Evolutionary conservation across 1,140 invertebrate genomes (phyloP), one percentile per base, ranked within the genome.

Genomic region (Drosophila miranda): DNA sequence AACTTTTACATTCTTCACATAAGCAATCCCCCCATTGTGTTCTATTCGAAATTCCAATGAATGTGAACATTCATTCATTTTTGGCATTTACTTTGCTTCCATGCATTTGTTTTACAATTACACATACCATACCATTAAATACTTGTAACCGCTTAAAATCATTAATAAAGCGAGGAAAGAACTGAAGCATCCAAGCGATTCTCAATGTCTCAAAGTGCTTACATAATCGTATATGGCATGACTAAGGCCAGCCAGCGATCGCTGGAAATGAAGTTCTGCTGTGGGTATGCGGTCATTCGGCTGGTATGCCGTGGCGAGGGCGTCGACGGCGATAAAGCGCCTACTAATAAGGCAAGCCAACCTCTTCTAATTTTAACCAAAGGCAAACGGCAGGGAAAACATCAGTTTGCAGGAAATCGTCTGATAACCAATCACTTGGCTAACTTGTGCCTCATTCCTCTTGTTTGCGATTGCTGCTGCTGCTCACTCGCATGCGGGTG

Each of bases 141-240:
- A 84, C 75, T 86, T 84, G 81, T 86, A 84, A 80, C 76, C 68
- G 81, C 77, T 86, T 68, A 38, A 56, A 43, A 78, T 46, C 43
- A 84, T 75, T 63, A 82, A 86, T 86, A 66, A 66, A 79, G 82
- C 77, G 81, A 74, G 49, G 46, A 77, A 70, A 84, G 76, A 86
- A 86, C 80, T 86, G 80, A 86, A 79, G 66, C n/a, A 19, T 13
- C n/a, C 19, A 38, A 13, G 11, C 34, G 11, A 38, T 38, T 38
- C 1, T 13, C 34, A 13, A 38, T 38, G 23, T 38, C 34, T 13
- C 11, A 44, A 14, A 21, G 16, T 19, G n/a, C 51, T 13, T 48
- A 26, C 13, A 41, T 57, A 43, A 46, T 60, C 16, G 21, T 21
- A 38, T 34, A 38, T 38, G 34, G 26, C 28, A 49, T 69, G 73